These are phyloP conservation scores for Delichon dasypus DNA, from an alignment of 2,797 vertebrate species.

Conservation along the genomic window DNA sequence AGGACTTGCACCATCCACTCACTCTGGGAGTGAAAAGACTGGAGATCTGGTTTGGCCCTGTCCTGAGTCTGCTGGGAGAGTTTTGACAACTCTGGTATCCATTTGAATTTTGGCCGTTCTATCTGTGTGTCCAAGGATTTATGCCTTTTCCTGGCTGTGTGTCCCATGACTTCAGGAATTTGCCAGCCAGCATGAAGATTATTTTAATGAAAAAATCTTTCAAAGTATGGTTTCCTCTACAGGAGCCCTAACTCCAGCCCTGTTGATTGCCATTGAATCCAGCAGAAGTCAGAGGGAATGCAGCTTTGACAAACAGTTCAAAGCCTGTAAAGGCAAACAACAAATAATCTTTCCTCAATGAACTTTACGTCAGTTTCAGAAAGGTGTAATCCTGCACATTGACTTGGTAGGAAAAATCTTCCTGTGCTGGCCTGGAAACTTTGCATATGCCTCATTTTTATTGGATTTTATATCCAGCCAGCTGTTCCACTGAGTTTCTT, in stretches of 20 bases:
- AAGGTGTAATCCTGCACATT: background rate
- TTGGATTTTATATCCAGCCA: background rate
- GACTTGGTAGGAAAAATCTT: background rate
- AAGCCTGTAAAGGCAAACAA: background rate
- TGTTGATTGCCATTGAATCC: background rate
- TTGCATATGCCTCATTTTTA: background rate
- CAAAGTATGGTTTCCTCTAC: background rate
- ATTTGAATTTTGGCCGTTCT: background rate
- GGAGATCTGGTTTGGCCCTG: background rate
- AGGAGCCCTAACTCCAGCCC: background rate
- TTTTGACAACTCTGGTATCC: background rate
- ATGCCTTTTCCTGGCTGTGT: constrained; percentile 24
- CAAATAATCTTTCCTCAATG: background rate
- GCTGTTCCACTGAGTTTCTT: background rate
- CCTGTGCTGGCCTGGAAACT: constrained; percentile 5
- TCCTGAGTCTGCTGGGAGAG: background rate
- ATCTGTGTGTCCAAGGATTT: background rate
- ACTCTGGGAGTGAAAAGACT: background rate
- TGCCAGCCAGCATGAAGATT: background rate
- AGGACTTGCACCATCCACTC: background rate
- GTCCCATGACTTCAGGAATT: constrained; percentile 5
- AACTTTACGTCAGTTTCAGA: background rate
- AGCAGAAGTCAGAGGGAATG: background rate
- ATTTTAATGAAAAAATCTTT: constrained; percentile 23
- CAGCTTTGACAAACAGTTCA: background rate